Base-by-base conservation (phyloP, 2,113 vertebrate species). In the Gallinago undulata region DNA sequence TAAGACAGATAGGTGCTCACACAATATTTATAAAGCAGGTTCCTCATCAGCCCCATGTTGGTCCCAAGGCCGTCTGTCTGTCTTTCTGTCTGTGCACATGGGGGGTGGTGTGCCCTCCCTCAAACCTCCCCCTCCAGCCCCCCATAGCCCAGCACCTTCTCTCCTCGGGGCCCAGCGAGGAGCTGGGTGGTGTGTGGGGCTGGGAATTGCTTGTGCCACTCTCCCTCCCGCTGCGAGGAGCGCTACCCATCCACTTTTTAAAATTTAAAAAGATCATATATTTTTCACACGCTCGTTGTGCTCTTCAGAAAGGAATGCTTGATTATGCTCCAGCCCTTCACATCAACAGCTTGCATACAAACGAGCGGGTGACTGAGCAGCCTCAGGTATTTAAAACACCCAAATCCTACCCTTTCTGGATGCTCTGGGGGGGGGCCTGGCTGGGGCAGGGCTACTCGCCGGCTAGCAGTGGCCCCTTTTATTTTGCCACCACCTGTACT, bases 341-440 rank as follows among this genome's bases (percentile, higher is more conserved):
- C 15, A 25, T 33, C 83, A 12, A 11, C 95, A 67, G 64, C 85
- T 31, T 6, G 80, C 79, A 45, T 35, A 31, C 75, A 35, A 72
- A 72, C 47, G 13, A 48, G 68, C 0, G 25, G 74, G 69, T 25
- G 68, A 7, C 45, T 6, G 80, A 14, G 9, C 1, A 23, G 55
- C 18, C 0, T 4, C 70, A 53, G 72, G 72, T 75, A 19, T 23
- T 64, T 27, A 19, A 69, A 57, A 7, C 15, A 4, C 37, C 5
- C 18, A n/a, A 8, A 57, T 11, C 7, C 0, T 11, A 5, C 6
- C 22, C 28, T 37, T 33, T 11, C 37, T 13, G 10, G 30, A 23
- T 6, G 59, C 76, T 53, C 28, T 5, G 82, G 74, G 18, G 41
- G 74, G 18, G 41, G 60, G 28, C 55, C 39, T 6, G n/a, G 70